A percentile compares a stretch with the other conserved stretches of the same genome.
These are phyloP conservation scores for Cremastinae sp. DNA, from an alignment of 2,888 invertebrate genomes.

Conservation along the genomic window DNA sequence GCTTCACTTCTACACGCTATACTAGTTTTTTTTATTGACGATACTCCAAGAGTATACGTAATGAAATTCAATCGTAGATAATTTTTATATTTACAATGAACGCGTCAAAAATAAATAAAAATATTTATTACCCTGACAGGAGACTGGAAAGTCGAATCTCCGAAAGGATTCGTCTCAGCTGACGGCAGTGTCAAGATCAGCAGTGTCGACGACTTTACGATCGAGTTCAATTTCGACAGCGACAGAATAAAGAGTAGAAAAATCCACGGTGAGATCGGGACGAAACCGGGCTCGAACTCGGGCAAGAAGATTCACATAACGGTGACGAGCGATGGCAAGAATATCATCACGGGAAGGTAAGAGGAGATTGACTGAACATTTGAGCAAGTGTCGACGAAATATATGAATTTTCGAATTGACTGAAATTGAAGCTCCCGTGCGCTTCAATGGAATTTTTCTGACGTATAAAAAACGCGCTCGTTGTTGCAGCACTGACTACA, in stretches of 20 bases:
- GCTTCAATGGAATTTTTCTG: conserved; percentile 51
- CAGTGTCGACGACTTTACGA: conserved; percentile 85
- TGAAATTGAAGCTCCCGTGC: conserved; percentile 40
- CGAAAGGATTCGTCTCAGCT: conserved; percentile 82
- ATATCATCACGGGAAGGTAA: conserved; percentile 87
- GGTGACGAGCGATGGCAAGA: conserved; percentile 85
- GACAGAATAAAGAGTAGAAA: conserved; percentile 85
- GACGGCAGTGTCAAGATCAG: conserved; percentile 80
- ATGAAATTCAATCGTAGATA: no score
- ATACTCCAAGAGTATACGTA: no score
- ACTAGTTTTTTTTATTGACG: no score
- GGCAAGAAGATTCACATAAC: conserved; percentile 85
- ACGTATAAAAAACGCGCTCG: conserved; percentile 54
- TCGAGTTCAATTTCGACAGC: conserved; percentile 85
- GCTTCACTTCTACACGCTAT: no score
- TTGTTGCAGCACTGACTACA: conserved; percentile 84
- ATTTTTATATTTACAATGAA: no score
- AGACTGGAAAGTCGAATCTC: conserved; percentile 71
- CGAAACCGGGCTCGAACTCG: conserved; percentile 83
- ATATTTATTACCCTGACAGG: conserved; percentile 63
- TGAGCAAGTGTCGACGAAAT: not conserved
- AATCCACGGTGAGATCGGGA: conserved; percentile 84
- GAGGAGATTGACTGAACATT: not conserved
- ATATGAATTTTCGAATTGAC: conserved; percentile 3
- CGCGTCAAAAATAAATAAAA: not conserved